phyloP scores from a whole-genome alignment of 2,797 vertebrate species.

The Ambastaia sidthimunki region DNA sequence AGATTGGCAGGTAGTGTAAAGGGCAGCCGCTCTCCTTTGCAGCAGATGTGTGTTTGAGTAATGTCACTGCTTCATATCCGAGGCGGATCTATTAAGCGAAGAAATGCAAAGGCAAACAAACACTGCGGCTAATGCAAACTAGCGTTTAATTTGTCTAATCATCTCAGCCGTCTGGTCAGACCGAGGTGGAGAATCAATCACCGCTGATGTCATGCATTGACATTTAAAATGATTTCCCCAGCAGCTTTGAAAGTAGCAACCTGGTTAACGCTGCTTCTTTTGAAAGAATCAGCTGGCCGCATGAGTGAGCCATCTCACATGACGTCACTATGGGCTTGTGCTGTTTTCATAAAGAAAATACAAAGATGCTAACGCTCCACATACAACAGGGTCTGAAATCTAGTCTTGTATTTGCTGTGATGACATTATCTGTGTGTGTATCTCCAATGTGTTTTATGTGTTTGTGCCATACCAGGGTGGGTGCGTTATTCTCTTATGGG shows the following conservation, averaged over 20 bases:
- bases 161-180: conserved; percentile 73
- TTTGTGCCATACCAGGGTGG: conserved; percentile 80
- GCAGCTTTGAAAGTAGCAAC: conserved; percentile 28
- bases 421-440: conserved; percentile 56
- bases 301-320: conserved; percentile 52
- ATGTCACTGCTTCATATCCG: conserved; percentile 31
- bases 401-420: conserved; percentile 34
- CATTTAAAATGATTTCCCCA: conserved; percentile 72
- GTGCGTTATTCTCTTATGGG: conserved; percentile 88
- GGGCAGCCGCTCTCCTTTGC: conserved; percentile 34
- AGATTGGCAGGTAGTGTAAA: conserved; percentile 48
- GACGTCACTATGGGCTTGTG: conserved; percentile 25
- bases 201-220: conserved; percentile 69
- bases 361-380: not conserved
- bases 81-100: conserved; percentile 40
- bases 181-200: conserved; percentile 79
- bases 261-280: conserved; percentile 31
- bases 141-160: conserved; percentile 78
- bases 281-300: conserved; percentile 68
- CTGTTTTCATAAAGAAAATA: not conserved
- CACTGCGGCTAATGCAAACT: conserved; percentile 55
- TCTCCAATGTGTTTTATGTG: conserved; percentile 54
- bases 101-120: conserved; percentile 47
- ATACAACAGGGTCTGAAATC: not conserved
- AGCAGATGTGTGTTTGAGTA: conserved; percentile 34